These are phyloP conservation scores for Phortica variegata DNA, from an alignment of 1,140 invertebrate genomes.

Conservation along the genomic window DNA sequence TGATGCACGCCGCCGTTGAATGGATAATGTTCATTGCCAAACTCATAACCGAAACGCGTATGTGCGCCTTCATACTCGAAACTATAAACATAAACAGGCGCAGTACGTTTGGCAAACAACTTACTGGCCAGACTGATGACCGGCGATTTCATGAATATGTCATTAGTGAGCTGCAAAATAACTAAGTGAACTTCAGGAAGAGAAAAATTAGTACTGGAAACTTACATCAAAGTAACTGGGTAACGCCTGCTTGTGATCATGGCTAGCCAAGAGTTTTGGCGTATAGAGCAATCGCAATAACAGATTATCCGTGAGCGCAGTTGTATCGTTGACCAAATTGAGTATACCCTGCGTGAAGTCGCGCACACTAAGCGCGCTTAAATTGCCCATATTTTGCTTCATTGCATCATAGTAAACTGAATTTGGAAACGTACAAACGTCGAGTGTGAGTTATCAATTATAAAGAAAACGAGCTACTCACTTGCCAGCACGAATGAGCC, in stretches of 20 bases:
- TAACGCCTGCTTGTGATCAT: slow-evolving; percentile 34
- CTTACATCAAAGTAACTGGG: slow-evolving; percentile 48
- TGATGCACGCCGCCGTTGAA: slow-evolving; percentile 57
- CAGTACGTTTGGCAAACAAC: slow-evolving; percentile 11
- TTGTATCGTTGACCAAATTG: slow-evolving; percentile 21
- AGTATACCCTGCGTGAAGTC: slow-evolving; percentile 30
- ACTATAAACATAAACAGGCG: slow-evolving; percentile 42
- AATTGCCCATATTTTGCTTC: slow-evolving; percentile 11
- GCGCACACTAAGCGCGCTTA: slow-evolving; percentile 31
- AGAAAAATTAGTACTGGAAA: neutral
- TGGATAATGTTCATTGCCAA: slow-evolving; percentile 48
- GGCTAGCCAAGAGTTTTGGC: slow-evolving; percentile 20
- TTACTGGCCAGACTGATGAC: slow-evolving; percentile 33
- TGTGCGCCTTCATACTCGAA: slow-evolving; percentile 48
- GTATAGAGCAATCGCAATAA: slow-evolving; percentile 32
- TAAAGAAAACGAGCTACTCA: slow-evolving; percentile 11
- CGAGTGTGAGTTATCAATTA: neutral
- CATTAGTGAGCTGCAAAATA: slow-evolving; percentile 25
- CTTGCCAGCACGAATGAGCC: slow-evolving; percentile 45
- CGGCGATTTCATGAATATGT: slow-evolving; percentile 42
- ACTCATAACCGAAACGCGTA: slow-evolving; percentile 55
- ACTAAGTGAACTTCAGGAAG: neutral
- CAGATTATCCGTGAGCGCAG: slow-evolving; percentile 30
- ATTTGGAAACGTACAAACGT: neutral
- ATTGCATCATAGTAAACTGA: slow-evolving; percentile 36